phyloP scores from a whole-genome alignment of 2,797 vertebrate genomes.

The Apodemus agrarius region DNA sequence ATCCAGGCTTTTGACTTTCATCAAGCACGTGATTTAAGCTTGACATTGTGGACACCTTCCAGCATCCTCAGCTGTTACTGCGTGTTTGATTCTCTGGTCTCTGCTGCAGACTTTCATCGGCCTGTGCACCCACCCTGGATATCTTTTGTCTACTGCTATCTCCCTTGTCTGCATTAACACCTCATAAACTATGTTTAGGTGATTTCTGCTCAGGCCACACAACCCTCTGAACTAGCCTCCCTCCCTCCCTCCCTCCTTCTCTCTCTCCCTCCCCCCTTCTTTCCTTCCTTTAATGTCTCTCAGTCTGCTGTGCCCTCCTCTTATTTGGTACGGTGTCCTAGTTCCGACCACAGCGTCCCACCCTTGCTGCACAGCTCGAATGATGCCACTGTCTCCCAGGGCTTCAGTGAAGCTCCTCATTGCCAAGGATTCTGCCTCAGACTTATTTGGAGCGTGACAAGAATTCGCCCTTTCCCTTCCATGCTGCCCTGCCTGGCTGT shows the following conservation, averaged over 20 bases:
- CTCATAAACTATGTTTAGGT: neutral
- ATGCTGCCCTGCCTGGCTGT: neutral
- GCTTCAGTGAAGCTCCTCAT: neutral
- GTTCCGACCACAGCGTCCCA: neutral
- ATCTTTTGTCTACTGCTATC: neutral
- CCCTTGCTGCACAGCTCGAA: neutral
- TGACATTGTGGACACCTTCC: neutral
- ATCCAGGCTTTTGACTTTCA: neutral
- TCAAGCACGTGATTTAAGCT: neutral
- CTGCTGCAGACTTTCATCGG: neutral
- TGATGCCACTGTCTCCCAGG: neutral
- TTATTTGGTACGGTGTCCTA: neutral
- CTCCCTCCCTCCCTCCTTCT: no score
- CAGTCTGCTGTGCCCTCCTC: neutral
- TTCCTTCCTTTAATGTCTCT: accelerated
- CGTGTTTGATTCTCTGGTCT: neutral
- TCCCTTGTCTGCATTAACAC: neutral
- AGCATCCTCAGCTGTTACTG: neutral
- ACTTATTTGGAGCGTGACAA: neutral
- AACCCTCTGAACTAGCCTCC: neutral
- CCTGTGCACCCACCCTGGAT: neutral
- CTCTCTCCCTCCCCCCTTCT: no score
- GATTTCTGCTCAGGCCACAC: neutral
- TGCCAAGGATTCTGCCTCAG: neutral
- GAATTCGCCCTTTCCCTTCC: neutral